Base-by-base conservation (phyloP, 2,113 vertebrate species). In the Hypanus sabinus region DNA sequence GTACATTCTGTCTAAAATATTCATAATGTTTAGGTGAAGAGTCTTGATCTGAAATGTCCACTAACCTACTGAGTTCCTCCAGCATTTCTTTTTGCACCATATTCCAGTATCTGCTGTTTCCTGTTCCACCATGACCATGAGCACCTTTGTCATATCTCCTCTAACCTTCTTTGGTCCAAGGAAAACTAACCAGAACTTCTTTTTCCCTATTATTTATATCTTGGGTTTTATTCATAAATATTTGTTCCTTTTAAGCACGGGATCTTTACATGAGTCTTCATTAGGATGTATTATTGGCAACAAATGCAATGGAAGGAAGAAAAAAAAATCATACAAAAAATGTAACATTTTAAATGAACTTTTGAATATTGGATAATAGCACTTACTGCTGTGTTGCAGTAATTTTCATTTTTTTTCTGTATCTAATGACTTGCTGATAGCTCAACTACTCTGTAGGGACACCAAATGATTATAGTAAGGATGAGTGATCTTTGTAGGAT, bases 321-420 rank as follows among this genome's bases (percentile, higher is more conserved):
- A 93, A 93, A 93, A 73, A 24, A 55, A 10, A 30, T 71, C 38
- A 73, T 93, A 36, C 33, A 73, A 93, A 93, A 92, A 93, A 30
- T 75, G 36, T 93, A 93, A 93, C 70, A 75, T 93, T 73, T 98
- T 97, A 97, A 98, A 97, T 97, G 97, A 96, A 97, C 96, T 96
- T 97, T 98, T 98, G 97, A 97, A 97, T 97, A 97, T 97, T 97
- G 97, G 97, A 97, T 98, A 98, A 98, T 97, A 97, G 97, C 97
- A 96, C 97, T 97, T 96, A 97, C 97, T 97, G 97, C 97, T 97
- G 97, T 96, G 97, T 97, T 96, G 96, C 97, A 97, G 97, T 97
- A 96, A 97, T 97, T 97, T 97, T 97, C 97, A 5, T 73, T 97
- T 97, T 97, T 97, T 97, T 97, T 97, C 97, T 97, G 96, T 97